Evolutionary conservation across 2,888 invertebrate species (phyloP).

Genomic region (Auanema sp.): DNA sequence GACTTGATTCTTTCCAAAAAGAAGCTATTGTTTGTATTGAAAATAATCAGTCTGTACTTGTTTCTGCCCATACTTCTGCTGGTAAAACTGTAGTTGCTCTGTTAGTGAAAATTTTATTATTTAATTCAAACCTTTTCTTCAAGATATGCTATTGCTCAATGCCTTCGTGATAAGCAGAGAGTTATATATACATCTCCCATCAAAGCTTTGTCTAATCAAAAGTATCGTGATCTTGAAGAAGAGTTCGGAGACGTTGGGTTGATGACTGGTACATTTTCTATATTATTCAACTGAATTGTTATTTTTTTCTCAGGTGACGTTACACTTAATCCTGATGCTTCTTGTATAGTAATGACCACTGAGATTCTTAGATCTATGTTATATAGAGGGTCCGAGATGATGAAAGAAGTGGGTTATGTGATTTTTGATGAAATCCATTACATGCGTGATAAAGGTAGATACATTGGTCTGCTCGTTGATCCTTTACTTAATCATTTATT

Average conservation of each 20-base stretch:
- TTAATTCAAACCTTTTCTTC: constrained; percentile 7
- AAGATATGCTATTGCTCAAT: constrained; percentile 88
- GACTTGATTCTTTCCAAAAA: constrained; percentile 94
- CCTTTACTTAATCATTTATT: constrained; percentile 18
- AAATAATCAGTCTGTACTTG: constrained; percentile 94
- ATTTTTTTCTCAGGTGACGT: constrained; percentile 78
- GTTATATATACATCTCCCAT: constrained; percentile 99
- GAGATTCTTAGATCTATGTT: constrained; percentile 99
- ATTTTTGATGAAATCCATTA: constrained; percentile 99
- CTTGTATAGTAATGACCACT: constrained; percentile 99
- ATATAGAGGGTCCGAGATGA: constrained; percentile 95
- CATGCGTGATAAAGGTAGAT: constrained; percentile 85
- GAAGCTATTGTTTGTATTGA: constrained; percentile 77
- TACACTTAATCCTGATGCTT: constrained; percentile 95
- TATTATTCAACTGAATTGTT: background rate
- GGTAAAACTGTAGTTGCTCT: constrained; percentile 97
- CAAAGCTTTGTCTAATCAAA: constrained; percentile 98
- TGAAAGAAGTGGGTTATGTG: constrained; percentile 99
- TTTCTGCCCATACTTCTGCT: constrained; percentile 98
- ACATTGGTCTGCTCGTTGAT: background rate
- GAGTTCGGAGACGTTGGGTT: constrained; percentile 83
- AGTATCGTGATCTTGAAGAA: constrained; percentile 94
- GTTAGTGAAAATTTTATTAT: constrained; percentile 71
- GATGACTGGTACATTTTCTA: constrained; percentile 74
- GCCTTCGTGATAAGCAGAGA: constrained; percentile 87